Conservation (phyloP, 2,888 invertebrate genomes). For the Geotrupes spiniger region DNA sequence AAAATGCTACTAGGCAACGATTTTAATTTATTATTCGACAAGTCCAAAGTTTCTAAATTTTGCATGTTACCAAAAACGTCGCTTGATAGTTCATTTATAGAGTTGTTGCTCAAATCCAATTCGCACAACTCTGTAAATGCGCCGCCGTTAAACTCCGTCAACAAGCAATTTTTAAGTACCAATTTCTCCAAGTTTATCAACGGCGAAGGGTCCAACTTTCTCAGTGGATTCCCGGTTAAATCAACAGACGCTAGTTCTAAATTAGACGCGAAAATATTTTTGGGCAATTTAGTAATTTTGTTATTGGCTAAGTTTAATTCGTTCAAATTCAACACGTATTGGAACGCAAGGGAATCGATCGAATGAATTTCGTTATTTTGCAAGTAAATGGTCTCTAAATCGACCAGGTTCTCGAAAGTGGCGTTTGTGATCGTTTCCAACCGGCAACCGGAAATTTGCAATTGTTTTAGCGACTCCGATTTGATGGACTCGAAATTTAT, state of each 20-base stretch:
- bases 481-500: constrained; percentile 22
- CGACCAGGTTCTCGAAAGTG: constrained; percentile 60
- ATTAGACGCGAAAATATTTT: constrained; percentile 64
- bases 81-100: constrained; percentile 64
- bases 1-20: constrained; percentile 67
- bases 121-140: constrained; percentile 63
- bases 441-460: constrained; percentile 59
- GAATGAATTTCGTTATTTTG: constrained; percentile 65
- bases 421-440: constrained; percentile 62
- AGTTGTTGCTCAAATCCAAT: constrained; percentile 68
- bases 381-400: constrained; percentile 66
- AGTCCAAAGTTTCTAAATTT: constrained; percentile 67
- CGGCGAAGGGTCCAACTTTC: constrained; percentile 60
- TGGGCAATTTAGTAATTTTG: constrained; percentile 60
- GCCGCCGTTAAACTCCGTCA: constrained; percentile 64
- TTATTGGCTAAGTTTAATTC: constrained; percentile 74
- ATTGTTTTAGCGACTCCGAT: constrained; percentile 24
- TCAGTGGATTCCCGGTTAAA: constrained; percentile 67
- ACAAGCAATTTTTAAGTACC: constrained; percentile 67
- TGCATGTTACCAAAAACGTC: constrained; percentile 66
- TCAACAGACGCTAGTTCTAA: constrained; percentile 65
- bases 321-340: constrained; percentile 61
- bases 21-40: constrained; percentile 70
- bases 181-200: constrained; percentile 64
- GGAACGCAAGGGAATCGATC: constrained; percentile 61